phyloP scores from a whole-genome alignment of 2,797 vertebrate genomes.

The Telmatherina bonti region DNA sequence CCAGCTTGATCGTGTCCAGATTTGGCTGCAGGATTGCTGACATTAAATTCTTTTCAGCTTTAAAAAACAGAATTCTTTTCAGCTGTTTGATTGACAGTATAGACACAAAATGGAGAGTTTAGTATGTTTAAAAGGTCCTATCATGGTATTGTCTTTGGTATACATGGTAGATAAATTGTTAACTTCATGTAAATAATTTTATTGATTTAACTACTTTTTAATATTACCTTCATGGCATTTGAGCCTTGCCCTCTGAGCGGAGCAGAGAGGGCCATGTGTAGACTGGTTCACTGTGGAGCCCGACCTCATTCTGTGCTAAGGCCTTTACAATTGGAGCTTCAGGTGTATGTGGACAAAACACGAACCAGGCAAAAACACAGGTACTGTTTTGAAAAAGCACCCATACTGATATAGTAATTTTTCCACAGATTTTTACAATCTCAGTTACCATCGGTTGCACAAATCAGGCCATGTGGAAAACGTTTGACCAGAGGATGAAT shows the following conservation, averaged over 20 bases:
- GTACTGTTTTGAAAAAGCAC: constrained; percentile 63
- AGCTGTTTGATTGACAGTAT: constrained; percentile 27
- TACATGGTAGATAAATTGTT: background rate
- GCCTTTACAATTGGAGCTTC: constrained; percentile 84
- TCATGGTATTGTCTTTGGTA: background rate
- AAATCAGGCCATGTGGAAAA: background rate
- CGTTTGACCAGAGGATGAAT: background rate
- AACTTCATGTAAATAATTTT: background rate
- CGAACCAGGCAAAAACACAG: constrained; percentile 81
- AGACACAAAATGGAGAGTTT: constrained; percentile 9
- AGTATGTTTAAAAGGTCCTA: background rate
- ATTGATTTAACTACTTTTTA: constrained; percentile 2
- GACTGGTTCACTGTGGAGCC: constrained; percentile 82
- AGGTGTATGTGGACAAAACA: constrained; percentile 82
- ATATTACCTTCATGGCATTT: constrained; percentile 61
- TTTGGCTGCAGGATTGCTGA: constrained; percentile 44
- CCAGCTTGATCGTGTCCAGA: constrained; percentile 37
- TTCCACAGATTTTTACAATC: constrained; percentile 5
- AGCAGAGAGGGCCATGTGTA: constrained; percentile 85
- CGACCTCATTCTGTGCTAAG: constrained; percentile 79
- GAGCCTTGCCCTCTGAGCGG: constrained; percentile 75
- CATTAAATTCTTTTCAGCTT: constrained; percentile 21
- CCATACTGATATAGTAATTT: background rate
- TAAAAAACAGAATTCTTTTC: constrained; percentile 19
- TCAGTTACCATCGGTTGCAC: background rate